phyloP scores from a whole-genome alignment of 2,797 vertebrate species.

The Anableps anableps region DNA sequence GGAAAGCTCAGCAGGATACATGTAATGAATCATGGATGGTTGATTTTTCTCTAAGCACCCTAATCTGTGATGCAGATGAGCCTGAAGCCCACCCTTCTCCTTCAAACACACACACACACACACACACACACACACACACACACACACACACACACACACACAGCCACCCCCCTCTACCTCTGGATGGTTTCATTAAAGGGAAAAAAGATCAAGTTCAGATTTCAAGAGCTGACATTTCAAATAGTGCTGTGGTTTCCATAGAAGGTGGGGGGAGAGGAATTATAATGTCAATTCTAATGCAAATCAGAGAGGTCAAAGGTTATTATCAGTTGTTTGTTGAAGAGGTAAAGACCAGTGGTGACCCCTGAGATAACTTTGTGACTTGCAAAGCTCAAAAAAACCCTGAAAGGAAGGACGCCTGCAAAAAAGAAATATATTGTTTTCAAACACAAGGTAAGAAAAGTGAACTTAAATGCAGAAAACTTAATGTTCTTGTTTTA shows the following conservation, averaged over 20 bases:
- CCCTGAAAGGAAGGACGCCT: slow-evolving; percentile 26
- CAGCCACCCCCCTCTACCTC: slow-evolving; percentile 61
- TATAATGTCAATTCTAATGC: slow-evolving; percentile 86
- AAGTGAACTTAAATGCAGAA: slow-evolving; percentile 16
- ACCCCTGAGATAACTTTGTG: slow-evolving; percentile 78
- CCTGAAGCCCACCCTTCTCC: slow-evolving; percentile 63
- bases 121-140: background rate
- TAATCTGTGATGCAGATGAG: slow-evolving; percentile 97
- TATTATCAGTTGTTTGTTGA: slow-evolving; percentile 88
- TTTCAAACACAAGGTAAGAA: slow-evolving; percentile 8
- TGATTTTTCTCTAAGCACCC: slow-evolving; percentile 86
- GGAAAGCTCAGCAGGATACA: slow-evolving; percentile 86
- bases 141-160: no score
- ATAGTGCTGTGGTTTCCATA: slow-evolving; percentile 64
- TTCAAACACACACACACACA: slow-evolving; percentile 13
- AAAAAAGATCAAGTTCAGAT: slow-evolving; percentile 78
- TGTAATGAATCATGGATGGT: slow-evolving; percentile 96
- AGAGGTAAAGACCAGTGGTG: slow-evolving; percentile 73
- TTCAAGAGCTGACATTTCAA: slow-evolving; percentile 79
- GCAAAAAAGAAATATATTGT: slow-evolving; percentile 9
- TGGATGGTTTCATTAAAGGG: slow-evolving; percentile 82
- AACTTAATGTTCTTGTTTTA: slow-evolving; percentile 61
- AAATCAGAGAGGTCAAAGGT: slow-evolving; percentile 82
- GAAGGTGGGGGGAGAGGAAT: slow-evolving; percentile 67
- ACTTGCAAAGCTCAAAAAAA: slow-evolving; percentile 42